These are phyloP conservation scores for Caretta caretta DNA, from an alignment of 2,113 vertebrate genomes.

Conservation along the genomic window DNA sequence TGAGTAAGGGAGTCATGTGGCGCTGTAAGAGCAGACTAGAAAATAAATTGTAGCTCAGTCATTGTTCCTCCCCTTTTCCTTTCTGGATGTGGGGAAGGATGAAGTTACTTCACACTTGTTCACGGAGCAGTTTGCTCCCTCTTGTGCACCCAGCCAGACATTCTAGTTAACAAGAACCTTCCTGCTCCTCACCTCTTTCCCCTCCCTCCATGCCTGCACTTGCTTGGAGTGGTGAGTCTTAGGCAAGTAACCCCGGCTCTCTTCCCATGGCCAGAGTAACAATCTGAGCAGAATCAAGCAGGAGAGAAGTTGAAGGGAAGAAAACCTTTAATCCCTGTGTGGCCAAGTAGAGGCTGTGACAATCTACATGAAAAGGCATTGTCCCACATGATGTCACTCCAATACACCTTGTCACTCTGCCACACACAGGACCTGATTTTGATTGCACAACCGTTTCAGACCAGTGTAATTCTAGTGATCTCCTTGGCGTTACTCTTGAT, in stretches of 20 bases:
- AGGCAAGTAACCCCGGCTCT: neutral
- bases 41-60: neutral
- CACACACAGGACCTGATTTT: neutral
- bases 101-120: neutral
- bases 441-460: neutral
- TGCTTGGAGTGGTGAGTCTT: neutral
- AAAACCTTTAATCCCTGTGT: neutral
- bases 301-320: neutral
- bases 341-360: neutral
- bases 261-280: neutral
- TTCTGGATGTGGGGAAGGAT: neutral
- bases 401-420: accelerated
- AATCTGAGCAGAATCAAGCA: neutral
- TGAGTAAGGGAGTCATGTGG: neutral
- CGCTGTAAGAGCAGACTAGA: neutral
- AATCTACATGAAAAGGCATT: neutral
- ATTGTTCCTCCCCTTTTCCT: neutral
- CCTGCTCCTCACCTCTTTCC: neutral
- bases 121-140: neutral
- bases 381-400: neutral
- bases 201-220: accelerated
- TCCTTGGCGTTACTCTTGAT: neutral
- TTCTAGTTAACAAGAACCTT: neutral
- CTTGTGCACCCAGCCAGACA: neutral
- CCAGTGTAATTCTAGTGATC: neutral